Evolutionary conservation across 2,888 invertebrate genomes (phyloP).

Genomic region (Teinopalpus imperialis): DNA sequence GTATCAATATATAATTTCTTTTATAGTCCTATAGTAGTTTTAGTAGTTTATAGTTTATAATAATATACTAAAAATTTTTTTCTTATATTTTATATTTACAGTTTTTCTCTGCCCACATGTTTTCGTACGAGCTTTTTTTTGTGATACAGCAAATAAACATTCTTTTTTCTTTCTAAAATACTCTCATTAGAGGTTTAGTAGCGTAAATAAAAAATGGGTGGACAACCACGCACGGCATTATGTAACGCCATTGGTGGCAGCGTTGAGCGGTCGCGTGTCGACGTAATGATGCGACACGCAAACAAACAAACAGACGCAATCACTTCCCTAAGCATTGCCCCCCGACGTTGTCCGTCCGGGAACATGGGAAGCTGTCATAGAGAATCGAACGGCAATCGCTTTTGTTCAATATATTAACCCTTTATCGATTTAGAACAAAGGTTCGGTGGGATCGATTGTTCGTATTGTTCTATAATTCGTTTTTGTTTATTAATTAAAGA

Average conservation of each 20-base stretch:
- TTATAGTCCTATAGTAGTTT: too few relatives aligned
- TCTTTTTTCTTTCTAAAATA: slow-evolving; percentile 5
- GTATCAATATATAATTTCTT: too few relatives aligned
- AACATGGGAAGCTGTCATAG: slow-evolving; percentile 12
- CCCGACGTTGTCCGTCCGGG: neutral
- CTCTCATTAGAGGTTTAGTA: slow-evolving; percentile 25
- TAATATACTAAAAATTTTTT: too few relatives aligned
- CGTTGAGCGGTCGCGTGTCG: slow-evolving; percentile 51
- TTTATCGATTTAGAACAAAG: slow-evolving; percentile 17
- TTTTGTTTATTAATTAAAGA: too few relatives aligned
- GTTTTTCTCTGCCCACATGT: too few relatives aligned
- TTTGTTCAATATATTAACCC: slow-evolving; percentile 15
- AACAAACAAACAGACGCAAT: slow-evolving; percentile 42
- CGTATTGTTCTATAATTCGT: too few relatives aligned
- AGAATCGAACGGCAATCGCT: slow-evolving; percentile 6
- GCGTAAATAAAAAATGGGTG: slow-evolving; percentile 8
- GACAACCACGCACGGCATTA: slow-evolving; percentile 22
- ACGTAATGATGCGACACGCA: slow-evolving; percentile 56
- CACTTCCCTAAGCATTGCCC: slow-evolving; percentile 1
- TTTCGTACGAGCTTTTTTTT: too few relatives aligned
- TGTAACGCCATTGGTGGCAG: slow-evolving; percentile 24
- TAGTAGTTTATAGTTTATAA: too few relatives aligned
- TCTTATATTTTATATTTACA: too few relatives aligned
- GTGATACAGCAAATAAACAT: too few relatives aligned
- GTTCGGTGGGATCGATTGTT: neutral